A percentile compares a stretch with the other conserved stretches of the same genome.
These are phyloP conservation scores for Coleophora deauratella DNA, from an alignment of 2,888 invertebrate species.

Conservation along the genomic window DNA sequence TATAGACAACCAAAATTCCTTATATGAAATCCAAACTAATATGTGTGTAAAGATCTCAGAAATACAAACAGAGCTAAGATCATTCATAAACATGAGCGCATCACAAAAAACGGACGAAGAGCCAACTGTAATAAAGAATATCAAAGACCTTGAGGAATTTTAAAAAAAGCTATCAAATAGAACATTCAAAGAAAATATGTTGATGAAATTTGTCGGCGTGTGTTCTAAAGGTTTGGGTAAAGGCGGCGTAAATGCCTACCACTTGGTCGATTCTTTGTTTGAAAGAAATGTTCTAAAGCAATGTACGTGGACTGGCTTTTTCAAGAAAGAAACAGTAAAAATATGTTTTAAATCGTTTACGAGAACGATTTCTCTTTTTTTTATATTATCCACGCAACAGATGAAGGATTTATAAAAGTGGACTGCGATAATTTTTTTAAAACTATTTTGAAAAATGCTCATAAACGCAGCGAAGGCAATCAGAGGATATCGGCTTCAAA, in stretches of 20 bases:
- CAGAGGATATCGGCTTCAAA: too few relatives aligned
- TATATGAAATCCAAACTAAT: slow-evolving; percentile 7
- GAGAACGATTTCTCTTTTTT: too few relatives aligned
- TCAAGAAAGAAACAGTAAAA: too few relatives aligned
- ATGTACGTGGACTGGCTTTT: neutral
- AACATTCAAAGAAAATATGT: neutral
- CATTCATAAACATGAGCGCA: slow-evolving; percentile 2
- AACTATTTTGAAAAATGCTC: neutral
- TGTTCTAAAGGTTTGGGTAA: slow-evolving; percentile 2
- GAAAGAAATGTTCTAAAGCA: neutral
- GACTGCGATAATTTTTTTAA: neutral
- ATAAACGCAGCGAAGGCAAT: too few relatives aligned
- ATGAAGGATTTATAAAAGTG: too few relatives aligned
- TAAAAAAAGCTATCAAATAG: slow-evolving; percentile 1
- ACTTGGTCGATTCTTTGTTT: slow-evolving; percentile 1
- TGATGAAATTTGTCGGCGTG: neutral
- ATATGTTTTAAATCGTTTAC: too few relatives aligned
- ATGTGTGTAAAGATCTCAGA: slow-evolving; percentile 3
- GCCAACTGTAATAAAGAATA: slow-evolving; percentile 1
- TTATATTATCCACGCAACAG: too few relatives aligned
- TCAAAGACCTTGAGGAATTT: slow-evolving; percentile 2
- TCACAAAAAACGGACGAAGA: neutral
- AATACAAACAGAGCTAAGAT: slow-evolving; percentile 7
- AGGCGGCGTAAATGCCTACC: slow-evolving; percentile 1
- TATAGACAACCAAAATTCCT: slow-evolving; percentile 4